phyloP scores from a whole-genome alignment of 2,888 invertebrate genomes.

The Venusia cambrica region DNA sequence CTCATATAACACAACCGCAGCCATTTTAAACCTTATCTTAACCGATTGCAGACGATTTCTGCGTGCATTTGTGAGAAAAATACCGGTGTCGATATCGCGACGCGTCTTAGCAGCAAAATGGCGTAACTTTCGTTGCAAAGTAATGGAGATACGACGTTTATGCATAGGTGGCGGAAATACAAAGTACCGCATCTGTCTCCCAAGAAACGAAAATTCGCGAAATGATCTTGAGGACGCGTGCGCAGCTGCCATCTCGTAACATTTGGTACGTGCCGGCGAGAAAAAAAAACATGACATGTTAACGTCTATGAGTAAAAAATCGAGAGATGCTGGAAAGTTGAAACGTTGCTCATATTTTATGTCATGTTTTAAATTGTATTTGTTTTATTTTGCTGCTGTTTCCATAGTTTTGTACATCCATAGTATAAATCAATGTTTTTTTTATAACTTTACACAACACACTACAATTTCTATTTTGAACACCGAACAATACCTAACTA shows the following conservation, averaged over 20 bases:
- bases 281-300: constrained; percentile 47
- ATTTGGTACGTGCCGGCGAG: constrained; percentile 70
- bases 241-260: constrained; percentile 62
- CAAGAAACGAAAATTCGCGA: constrained; percentile 66
- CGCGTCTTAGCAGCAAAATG: constrained; percentile 19
- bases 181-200: constrained; percentile 48
- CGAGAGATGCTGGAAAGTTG: constrained; percentile 20
- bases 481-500: not conserved
- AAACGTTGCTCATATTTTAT: constrained; percentile 19
- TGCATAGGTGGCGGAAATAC: constrained; percentile 24
- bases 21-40: constrained; percentile 13
- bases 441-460: too few species aligned
- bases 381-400: constrained; percentile 8
- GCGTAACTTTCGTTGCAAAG: constrained; percentile 18
- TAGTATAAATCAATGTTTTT: too few species aligned
- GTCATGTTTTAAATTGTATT: constrained; percentile 17
- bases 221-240: constrained; percentile 50
- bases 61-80: constrained; percentile 14
- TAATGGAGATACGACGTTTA: constrained; percentile 35
- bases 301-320: constrained; percentile 40
- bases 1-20: constrained; percentile 7
- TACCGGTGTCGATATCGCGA: constrained; percentile 12
- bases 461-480: too few species aligned
- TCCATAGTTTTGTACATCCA: too few species aligned
- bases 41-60: constrained; percentile 8